These are phyloP conservation scores for Lithobates sylvaticus DNA, from an alignment of 2,797 vertebrate genomes.

Conservation along the genomic window DNA sequence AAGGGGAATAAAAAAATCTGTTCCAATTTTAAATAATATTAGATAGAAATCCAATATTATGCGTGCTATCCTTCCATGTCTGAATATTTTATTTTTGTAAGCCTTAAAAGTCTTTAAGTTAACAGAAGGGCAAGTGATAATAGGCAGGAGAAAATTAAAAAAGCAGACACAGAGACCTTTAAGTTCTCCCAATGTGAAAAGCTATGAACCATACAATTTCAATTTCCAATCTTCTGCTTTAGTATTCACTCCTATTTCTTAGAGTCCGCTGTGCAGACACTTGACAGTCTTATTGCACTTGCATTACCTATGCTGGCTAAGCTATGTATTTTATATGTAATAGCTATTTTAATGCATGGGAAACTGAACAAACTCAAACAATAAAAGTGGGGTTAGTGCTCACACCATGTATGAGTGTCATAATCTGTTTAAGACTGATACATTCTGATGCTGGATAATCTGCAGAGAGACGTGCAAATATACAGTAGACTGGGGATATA, in stretches of 20 bases:
- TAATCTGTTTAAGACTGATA: conserved; percentile 2
- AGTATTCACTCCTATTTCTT: conserved; percentile 70
- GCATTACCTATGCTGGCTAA: conserved; percentile 40
- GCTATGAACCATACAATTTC: conserved; percentile 76
- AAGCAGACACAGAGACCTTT: conserved; percentile 68
- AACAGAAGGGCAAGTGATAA: conserved; percentile 73
- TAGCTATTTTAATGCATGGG: conserved; percentile 42
- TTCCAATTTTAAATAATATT: conserved; percentile 41
- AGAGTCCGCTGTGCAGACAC: conserved; percentile 53
- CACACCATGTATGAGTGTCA: neutral
- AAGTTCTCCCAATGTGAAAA: conserved; percentile 72
- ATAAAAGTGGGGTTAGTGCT: neutral
- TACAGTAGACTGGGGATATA: neutral
- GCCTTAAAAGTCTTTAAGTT: conserved; percentile 69
- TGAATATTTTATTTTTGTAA: conserved; percentile 71
- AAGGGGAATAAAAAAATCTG: neutral
- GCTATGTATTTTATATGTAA: conserved; percentile 59
- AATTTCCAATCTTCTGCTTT: conserved; percentile 74
- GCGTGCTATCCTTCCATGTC: conserved; percentile 71
- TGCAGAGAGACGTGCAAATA: neutral
- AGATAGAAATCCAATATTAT: conserved; percentile 67
- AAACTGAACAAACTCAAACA: neutral
- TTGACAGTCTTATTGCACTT: conserved; percentile 54
- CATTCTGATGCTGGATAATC: neutral
- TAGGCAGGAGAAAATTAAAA: conserved; percentile 70